phyloP scores from a whole-genome alignment of 2,797 vertebrate genomes.

The Schizopygopsis malacanthus region DNA sequence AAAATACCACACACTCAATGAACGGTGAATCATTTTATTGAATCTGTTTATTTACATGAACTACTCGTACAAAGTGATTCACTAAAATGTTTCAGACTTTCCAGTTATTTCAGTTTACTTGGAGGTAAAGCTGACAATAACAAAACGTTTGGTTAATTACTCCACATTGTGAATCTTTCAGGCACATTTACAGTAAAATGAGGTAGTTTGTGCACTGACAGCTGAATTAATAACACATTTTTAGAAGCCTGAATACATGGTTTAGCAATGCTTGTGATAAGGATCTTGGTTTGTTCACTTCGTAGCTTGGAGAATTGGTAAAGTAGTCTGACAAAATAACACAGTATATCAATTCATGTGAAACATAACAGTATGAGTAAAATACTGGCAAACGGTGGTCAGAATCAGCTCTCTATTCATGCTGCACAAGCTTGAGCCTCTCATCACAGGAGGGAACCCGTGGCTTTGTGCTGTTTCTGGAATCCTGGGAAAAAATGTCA shows the following conservation, averaged over 20 bases:
- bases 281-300: not conserved
- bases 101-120: not conserved
- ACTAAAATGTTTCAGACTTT: not conserved
- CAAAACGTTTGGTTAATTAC: not conserved
- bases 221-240: not conserved
- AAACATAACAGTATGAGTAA: not conserved
- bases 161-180: not conserved
- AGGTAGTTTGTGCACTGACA: not conserved
- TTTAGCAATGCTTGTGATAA: not conserved
- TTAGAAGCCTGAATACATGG: not conserved
- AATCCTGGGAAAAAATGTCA: constrained; percentile 60
- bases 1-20: not conserved
- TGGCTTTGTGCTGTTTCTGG: constrained; percentile 54
- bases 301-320: not conserved
- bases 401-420: constrained; percentile 52
- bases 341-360: not conserved
- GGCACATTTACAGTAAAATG: not conserved
- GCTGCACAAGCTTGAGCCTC: constrained; percentile 50
- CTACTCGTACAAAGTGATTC: not conserved
- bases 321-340: constrained; percentile 2
- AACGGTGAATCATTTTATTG: not conserved
- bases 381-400: constrained; percentile 21
- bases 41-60: not conserved
- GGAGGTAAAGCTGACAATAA: not conserved
- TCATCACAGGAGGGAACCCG: constrained; percentile 48